Evolutionary conservation across 2,113 vertebrate genomes (phyloP), one percentile per base, ranked within the genome.

Genomic region (Poeciliopsis prolifica): DNA sequence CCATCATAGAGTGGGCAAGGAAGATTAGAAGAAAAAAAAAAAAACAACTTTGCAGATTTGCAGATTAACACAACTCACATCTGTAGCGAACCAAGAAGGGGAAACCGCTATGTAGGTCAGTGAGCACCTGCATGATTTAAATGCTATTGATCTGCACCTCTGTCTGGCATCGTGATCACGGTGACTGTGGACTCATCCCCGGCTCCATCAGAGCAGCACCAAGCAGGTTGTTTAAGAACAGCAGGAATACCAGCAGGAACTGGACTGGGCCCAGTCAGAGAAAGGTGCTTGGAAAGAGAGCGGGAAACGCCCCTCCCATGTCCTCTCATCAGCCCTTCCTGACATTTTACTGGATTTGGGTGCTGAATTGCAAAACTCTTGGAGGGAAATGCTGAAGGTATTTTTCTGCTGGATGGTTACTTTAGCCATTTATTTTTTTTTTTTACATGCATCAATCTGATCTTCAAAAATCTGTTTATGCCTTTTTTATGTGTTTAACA

Each of bases 11-110:
- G 79, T 83, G 70, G 60, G 86, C 64, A 83, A 65, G 82, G 82
- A 86, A 86, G 91, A 92, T 92, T 90, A 91, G 89, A 92, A 81
- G 73, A 76, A 72, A 75, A 77, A 67, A 83, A 92, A 82, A 75
- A 78, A 70, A 75, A 86, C 80, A 84, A 84, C 72, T 44, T 80
- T 79, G 78, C 77, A 89, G 86, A 89, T 87, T 90, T 88, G 28
- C 78, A 80, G 88, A 87, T 90, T 86, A 82, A 63, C 80, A 88
- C 74, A 90, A 88, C 79, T 84, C 84, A 80, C 84, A 90, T 92
- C 89, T 92, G 86, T 84, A 79, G 77, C 80, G 78, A 72, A 31
- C 64, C 62, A 79, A 83, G 75, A 72, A 77, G 72, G 31, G 68
- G 65, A 74, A 72, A 69, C 58, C 28, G 28, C 70, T 75, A 92